A percentile compares a stretch with the other conserved stretches of the same genome.
Evolutionary conservation across 2,797 vertebrate species (phyloP).

Genomic region (Danionella dracula): DNA sequence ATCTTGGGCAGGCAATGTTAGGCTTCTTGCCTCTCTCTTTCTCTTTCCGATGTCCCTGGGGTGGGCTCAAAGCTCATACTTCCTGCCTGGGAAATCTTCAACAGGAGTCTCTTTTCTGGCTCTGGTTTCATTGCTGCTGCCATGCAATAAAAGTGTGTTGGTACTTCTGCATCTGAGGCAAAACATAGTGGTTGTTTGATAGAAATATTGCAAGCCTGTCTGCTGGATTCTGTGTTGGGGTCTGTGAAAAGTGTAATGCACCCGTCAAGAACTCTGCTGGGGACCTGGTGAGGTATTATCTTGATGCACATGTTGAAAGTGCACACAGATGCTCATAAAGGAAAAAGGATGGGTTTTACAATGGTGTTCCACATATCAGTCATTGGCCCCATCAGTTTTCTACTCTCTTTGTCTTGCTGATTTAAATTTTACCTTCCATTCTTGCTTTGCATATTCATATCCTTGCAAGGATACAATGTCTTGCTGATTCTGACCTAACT

Average conservation of each 20-base stretch:
- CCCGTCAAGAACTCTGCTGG: conserved; percentile 35
- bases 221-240: conserved; percentile 18
- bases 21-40: conserved; percentile 7
- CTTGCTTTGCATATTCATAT: conserved; percentile 36
- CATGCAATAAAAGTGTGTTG: conserved; percentile 31
- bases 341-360: background rate
- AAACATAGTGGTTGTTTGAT: conserved; percentile 41
- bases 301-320: conserved; percentile 16
- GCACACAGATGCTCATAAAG: background rate
- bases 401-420: too few relatives aligned
- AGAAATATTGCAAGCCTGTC: conserved; percentile 34
- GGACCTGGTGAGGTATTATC: conserved; percentile 38
- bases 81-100: conserved; percentile 37
- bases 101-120: conserved; percentile 26
- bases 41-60: conserved; percentile 6
- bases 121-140: conserved; percentile 40
- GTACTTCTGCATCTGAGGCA: conserved; percentile 30
- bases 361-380: conserved; percentile 7
- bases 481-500: background rate
- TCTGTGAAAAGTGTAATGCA: conserved; percentile 39
- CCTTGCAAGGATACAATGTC: background rate
- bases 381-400: background rate
- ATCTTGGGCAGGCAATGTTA: conserved; percentile 17
- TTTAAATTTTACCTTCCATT: background rate
- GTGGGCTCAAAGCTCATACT: conserved; percentile 25